Evolutionary conservation across 2,113 vertebrate genomes (phyloP).

Genomic region (Chiloscyllium plagiosum): DNA sequence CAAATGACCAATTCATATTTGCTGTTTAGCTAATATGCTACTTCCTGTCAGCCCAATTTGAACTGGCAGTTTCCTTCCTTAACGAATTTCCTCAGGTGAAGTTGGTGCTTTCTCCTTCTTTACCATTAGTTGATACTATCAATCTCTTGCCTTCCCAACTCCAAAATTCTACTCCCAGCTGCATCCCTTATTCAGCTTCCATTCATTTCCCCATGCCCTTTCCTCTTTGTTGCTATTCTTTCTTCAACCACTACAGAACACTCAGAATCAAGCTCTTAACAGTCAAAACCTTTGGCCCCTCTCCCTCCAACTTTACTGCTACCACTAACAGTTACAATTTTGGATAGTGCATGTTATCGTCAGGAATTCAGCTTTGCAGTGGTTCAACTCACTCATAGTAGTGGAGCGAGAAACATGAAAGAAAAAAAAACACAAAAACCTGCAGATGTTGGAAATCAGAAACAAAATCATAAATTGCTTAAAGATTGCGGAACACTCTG

Average conservation of each 20-base stretch:
- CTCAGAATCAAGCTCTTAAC: background rate
- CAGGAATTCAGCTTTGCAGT: background rate
- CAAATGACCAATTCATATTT: background rate
- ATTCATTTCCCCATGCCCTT: background rate
- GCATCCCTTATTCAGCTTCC: background rate
- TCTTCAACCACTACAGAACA: background rate
- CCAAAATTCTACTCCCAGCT: background rate
- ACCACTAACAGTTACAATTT: background rate
- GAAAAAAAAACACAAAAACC: background rate
- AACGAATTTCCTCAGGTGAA: background rate
- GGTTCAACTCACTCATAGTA: background rate
- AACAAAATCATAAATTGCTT: too few species aligned
- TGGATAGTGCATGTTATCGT: background rate
- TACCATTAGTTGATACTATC: background rate
- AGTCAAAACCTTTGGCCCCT: background rate
- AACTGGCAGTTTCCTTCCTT: background rate
- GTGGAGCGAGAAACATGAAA: background rate
- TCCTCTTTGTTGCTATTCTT: background rate
- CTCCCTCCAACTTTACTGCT: background rate
- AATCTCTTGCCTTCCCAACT: background rate
- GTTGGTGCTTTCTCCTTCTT: background rate
- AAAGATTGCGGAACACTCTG: too few species aligned
- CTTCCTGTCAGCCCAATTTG: background rate
- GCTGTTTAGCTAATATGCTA: background rate
- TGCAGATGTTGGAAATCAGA: too few species aligned